Evolutionary conservation across 2,888 invertebrate genomes (phyloP).

Genomic region (Noctua comes): DNA sequence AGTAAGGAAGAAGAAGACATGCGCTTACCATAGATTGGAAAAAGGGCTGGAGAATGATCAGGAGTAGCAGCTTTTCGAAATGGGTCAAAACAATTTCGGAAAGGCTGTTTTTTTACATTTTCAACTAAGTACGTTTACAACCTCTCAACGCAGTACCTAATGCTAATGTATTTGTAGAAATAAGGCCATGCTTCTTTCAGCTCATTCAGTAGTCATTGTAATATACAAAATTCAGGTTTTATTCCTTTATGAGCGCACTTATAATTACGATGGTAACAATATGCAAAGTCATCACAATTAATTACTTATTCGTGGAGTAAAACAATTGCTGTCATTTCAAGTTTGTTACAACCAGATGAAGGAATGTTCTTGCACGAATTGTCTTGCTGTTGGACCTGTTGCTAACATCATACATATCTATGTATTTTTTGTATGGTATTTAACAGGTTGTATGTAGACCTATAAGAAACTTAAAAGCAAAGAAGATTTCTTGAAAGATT

Average conservation of each 20-base stretch:
- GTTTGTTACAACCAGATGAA: constrained; percentile 22
- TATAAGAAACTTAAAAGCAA: not conserved
- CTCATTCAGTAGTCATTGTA: not conserved
- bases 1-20: not conserved
- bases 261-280: not conserved
- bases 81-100: not conserved
- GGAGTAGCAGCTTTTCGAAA: not conserved
- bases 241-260: not conserved
- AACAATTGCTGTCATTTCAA: constrained; percentile 17
- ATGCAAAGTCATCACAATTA: not conserved
- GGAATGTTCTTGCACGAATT: constrained; percentile 27
- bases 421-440: no score
- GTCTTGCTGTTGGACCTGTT: not conserved
- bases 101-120: no score
- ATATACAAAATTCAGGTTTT: not conserved
- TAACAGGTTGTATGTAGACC: no score
- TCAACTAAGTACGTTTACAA: not conserved
- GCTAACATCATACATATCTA: not conserved
- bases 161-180: not conserved
- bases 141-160: not conserved
- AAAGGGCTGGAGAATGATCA: no score
- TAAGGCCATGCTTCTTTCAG: not conserved
- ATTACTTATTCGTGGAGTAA: not conserved
- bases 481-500: not conserved
- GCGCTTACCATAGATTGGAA: not conserved